A percentile compares a stretch with the other conserved stretches of the same genome.
phyloP scores from a whole-genome alignment of 2,797 vertebrate species.

The Gambusia yucatana region DNA sequence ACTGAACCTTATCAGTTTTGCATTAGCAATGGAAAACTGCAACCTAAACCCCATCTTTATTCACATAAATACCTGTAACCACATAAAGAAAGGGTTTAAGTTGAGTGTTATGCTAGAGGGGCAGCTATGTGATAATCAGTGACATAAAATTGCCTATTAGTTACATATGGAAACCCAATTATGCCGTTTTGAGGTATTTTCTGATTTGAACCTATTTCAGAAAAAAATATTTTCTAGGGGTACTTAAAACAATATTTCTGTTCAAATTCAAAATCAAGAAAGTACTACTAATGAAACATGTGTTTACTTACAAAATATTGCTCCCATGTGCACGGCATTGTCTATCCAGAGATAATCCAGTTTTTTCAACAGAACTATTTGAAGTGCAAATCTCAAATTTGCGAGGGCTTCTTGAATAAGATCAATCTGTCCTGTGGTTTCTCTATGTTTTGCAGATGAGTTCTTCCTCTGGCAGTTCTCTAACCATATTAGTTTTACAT shows the following conservation, averaged over 20 bases:
- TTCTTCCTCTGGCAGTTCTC: neutral
- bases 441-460: neutral
- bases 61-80: neutral
- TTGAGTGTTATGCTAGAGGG: neutral
- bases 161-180: neutral
- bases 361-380: neutral
- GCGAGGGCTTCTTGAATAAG: neutral
- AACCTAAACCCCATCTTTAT: no score
- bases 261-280: neutral
- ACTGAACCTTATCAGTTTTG: neutral
- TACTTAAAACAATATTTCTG: neutral
- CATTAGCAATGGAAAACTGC: neutral
- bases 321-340: neutral
- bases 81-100: neutral
- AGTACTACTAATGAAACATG: neutral
- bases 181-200: neutral
- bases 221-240: neutral
- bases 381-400: neutral
- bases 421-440: neutral
- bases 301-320: neutral
- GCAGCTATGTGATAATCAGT: neutral
- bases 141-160: neutral
- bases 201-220: neutral
- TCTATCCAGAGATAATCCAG: neutral
- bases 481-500: neutral